Base-by-base conservation (phyloP, 1,140 invertebrate species). In the Cyclargus thomasi region DNA sequence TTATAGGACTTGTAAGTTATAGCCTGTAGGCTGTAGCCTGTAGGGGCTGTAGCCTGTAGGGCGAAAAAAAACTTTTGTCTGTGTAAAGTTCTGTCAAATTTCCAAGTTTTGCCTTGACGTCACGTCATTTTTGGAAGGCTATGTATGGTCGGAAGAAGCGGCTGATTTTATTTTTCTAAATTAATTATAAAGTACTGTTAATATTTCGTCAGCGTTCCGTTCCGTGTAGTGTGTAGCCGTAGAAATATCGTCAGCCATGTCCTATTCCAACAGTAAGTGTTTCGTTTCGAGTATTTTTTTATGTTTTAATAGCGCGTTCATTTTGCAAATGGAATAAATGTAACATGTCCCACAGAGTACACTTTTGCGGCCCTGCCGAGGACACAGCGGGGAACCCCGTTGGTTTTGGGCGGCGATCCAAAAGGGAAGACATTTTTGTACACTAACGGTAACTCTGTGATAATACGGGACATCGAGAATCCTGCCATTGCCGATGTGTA, bases 341-440 rank as follows among this genome's bases (percentile, higher is more conserved):
- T 68, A 70, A 75, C 82, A 63, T 74, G 73, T 81, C 85, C 93
- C 93, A 66, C 89, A 98, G 97, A 96, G 90, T 95, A 94, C 85
- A 95, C 95, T 88, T 99, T 97, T 92, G 97, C 98, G 59, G 95
- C 97, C 53, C 91, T 99, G 75, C 99, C 99, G 62, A 94, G 95
- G 79, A 99, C 99, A 20, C 94, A 95, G 80, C 92, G 98, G 78
- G 99, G 98, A 21, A 95, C 96, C 76, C 97, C 98, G 21, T 93
- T 99, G 72, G 97, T 99, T 53, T 86, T 99, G 64, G 97, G 97
- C 65, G 95, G 95, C 21, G 98, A 99, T 93, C 98, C 98, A 10
- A 99, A 99, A 90, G 98, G 98, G 57, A 98, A 98, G 79, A 99
- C 97, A 82, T 98, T 99, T 86, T 92, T 99, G 20, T 99, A 99